A percentile compares a stretch with the other conserved stretches of the same genome.
Evolutionary conservation across 2,888 invertebrate species (phyloP).

Genomic region (Steinernema carpocapsae): DNA sequence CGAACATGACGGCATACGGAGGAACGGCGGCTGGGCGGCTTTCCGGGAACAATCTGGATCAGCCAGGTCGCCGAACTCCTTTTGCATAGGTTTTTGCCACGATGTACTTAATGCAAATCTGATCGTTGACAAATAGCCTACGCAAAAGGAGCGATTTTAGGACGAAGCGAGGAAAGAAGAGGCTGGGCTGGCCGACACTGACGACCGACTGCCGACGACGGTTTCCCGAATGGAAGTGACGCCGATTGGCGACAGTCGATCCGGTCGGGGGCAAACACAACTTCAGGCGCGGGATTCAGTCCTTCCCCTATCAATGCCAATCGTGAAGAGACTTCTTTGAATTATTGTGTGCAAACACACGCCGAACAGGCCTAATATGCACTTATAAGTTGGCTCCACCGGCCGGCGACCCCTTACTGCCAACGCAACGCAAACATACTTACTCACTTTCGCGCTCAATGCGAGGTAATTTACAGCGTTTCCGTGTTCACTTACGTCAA

Average conservation of each 20-base stretch:
- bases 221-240: conserved; percentile 4
- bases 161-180: background rate
- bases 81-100: conserved; percentile 23
- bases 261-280: conserved; percentile 23
- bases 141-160: conserved; percentile 8
- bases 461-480: background rate
- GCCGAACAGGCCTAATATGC: conserved; percentile 23
- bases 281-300: conserved; percentile 1
- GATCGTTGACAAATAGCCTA: conserved; percentile 30
- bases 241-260: conserved; percentile 20
- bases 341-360: conserved; percentile 17
- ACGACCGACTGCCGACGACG: background rate
- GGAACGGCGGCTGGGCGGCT: no score
- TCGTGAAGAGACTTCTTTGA: conserved; percentile 31
- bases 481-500: background rate
- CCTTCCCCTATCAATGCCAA: conserved; percentile 22
- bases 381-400: conserved; percentile 17
- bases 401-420: conserved; percentile 12
- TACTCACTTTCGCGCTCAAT: background rate
- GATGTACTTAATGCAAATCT: background rate
- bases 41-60: no score
- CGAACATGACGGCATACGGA: no score
- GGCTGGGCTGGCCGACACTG: background rate
- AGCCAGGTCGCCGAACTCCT: background rate
- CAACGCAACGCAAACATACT: background rate